Base-by-base conservation (phyloP, 1,140 invertebrate species). In the Drosophila nigrodunni region DNA sequence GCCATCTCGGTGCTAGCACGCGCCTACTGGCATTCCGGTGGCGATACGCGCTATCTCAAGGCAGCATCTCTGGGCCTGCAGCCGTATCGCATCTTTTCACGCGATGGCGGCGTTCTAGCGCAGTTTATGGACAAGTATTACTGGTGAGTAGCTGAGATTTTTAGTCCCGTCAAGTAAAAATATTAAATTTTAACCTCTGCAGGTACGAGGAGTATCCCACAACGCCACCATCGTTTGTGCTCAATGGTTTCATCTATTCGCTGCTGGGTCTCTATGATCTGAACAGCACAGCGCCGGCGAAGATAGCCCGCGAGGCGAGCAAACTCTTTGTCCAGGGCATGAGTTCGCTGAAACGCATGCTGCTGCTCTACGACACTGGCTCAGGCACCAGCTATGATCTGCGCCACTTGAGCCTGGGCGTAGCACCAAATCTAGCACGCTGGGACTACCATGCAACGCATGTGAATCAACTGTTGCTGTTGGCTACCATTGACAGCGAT, bases 141-240 rank as follows among this genome's bases (percentile, higher is more conserved):
- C 44, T 96, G 96, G 96, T 94, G 54, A 92, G 65, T 70, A 25
- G 7, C 7, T 11, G 1, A 30, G 10, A 47, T 3, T 47, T 21
- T 0, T n/a, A 35, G 13, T 11, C 2, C 11, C 5, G 11, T 37
- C 3, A 18, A 4, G 9, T 34, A 2, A 6, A 46, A 35, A 10
- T 34, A 8, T 21, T 47, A 46, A 15, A 18, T 8, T 0, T 21
- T 2, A 34, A 1, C 1, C n/a, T 13, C 18, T n/a, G 4, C 13
- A 98, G 97, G 97, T 99, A 98, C 91, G 99, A 99, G 93, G 99
- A 99, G 91, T 99, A 99, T 93, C 99, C 99, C 5, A 99, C 99
- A 0, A 96, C 95, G 39, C 98, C 98, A 0, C 95, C 97, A 4
- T 97, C 97, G 3, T 99, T 98, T 93, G 98, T 99, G 7, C 95